phyloP scores from a whole-genome alignment of 2,888 invertebrate genomes.

The Coronaproctus castanopsis region DNA sequence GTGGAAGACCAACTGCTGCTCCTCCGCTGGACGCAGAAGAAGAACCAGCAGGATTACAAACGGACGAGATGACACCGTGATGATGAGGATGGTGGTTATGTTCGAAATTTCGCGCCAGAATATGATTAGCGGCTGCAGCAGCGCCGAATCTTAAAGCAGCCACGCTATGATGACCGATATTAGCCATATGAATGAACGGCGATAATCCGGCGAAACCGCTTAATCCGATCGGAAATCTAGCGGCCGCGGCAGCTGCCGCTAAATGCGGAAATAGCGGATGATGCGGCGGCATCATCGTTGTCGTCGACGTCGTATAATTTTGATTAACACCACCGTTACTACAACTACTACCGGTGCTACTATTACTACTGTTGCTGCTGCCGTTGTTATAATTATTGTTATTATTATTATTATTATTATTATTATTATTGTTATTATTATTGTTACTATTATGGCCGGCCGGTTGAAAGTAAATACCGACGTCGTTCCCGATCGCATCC shows the following conservation, averaged over 20 bases:
- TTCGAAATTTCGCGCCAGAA: neutral
- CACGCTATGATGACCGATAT: neutral
- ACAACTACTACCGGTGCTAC: too few relatives aligned
- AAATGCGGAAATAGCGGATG: neutral
- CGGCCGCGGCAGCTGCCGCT: neutral
- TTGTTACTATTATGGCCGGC: neutral
- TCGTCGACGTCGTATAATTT: too few relatives aligned
- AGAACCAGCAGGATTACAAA: too few relatives aligned
- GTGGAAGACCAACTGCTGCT: too few relatives aligned
- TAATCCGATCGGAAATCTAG: neutral
- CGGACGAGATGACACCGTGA: too few relatives aligned
- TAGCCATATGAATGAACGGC: neutral
- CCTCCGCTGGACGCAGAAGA: too few relatives aligned
- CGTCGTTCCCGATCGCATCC: neutral
- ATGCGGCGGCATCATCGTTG: neutral
- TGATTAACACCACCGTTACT: too few relatives aligned
- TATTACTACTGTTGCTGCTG: too few relatives aligned
- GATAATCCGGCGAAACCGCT: neutral
- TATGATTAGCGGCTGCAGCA: neutral
- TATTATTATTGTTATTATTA: too few relatives aligned
- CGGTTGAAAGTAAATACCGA: neutral
- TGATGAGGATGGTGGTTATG: too few relatives aligned
- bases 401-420: too few relatives aligned
- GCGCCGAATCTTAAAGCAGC: neutral
- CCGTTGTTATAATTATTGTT: too few relatives aligned